These are phyloP conservation scores for Carlito syrichta DNA, from an alignment of 2,113 vertebrate species.

Conservation along the genomic window DNA sequence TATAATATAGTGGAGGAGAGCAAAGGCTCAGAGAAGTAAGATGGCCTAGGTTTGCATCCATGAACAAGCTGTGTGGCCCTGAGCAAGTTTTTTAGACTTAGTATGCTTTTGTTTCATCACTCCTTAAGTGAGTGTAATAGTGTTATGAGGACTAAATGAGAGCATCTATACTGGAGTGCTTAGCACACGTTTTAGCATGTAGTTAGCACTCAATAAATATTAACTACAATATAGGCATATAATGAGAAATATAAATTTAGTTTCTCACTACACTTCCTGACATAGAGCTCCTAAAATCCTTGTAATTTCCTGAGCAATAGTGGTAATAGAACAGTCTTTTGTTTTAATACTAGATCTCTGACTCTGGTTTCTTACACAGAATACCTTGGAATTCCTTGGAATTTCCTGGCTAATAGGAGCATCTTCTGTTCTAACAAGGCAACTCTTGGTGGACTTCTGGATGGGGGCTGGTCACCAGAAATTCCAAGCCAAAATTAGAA, in stretches of 20 bases:
- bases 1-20: background rate
- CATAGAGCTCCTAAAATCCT: background rate
- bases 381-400: background rate
- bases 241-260: background rate
- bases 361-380: background rate
- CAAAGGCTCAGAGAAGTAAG: background rate
- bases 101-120: background rate
- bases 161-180: background rate
- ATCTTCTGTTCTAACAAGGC: background rate
- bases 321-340: background rate
- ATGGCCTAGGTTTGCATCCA: background rate
- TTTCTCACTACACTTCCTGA: background rate
- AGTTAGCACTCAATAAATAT: background rate
- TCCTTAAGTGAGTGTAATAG: background rate
- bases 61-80: background rate
- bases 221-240: background rate
- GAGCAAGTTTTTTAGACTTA: background rate
- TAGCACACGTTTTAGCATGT: background rate
- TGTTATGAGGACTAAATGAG: background rate
- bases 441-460: background rate
- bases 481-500: background rate
- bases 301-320: background rate
- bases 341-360: background rate
- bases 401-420: background rate
- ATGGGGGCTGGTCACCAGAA: background rate